These are phyloP conservation scores for Meta bourneti DNA, from an alignment of 2,888 invertebrate genomes.

Conservation along the genomic window DNA sequence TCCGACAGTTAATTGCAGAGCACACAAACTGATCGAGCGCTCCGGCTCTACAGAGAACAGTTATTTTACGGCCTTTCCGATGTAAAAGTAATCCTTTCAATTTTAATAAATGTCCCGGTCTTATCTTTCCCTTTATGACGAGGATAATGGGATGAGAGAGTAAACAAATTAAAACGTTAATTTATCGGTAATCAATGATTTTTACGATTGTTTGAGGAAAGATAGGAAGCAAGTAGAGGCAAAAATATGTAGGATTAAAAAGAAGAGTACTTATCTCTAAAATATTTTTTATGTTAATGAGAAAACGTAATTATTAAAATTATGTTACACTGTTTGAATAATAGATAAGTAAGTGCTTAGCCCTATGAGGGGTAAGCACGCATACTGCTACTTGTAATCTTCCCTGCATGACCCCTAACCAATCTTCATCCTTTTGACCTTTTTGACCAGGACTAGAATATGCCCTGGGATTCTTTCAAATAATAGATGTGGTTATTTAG, in stretches of 20 bases:
- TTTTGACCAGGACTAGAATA: too few species aligned
- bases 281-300: neutral
- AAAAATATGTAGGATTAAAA: conserved; percentile 3
- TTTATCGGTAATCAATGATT: conserved; percentile 50
- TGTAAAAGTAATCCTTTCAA: conserved; percentile 33
- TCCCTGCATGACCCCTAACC: too few species aligned
- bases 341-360: too few species aligned
- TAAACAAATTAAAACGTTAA: conserved; percentile 42
- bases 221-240: neutral
- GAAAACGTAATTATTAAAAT: neutral
- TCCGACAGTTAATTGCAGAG: conserved; percentile 18
- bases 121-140: conserved; percentile 31
- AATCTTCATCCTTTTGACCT: too few species aligned
- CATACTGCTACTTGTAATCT: too few species aligned
- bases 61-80: neutral
- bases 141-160: conserved; percentile 9
- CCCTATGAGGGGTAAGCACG: too few species aligned
- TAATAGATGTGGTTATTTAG: too few species aligned
- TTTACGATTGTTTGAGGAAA: conserved; percentile 23
- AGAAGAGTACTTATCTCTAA: neutral
- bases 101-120: conserved; percentile 40
- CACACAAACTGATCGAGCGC: conserved; percentile 4
- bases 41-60: neutral
- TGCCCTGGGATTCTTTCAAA: too few species aligned
- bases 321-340: too few species aligned